Base-by-base conservation (phyloP, 2,113 vertebrate species). In the Tapirus terrestris region DNA sequence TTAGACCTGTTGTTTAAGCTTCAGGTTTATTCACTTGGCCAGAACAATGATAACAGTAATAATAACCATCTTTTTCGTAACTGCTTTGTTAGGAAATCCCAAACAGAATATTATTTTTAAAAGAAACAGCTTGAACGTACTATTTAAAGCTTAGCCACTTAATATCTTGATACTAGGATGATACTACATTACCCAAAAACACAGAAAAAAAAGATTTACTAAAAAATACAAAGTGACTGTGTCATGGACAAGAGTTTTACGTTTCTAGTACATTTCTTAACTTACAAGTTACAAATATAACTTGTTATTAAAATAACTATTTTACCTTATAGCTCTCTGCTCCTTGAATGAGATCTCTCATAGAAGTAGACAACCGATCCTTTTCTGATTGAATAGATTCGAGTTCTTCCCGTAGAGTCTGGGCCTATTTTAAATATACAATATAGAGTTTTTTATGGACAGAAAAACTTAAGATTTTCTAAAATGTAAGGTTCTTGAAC, bases 291-390 rank as follows among this genome's bases (percentile, higher is more conserved):
- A 65, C 20, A 31, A 73, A 79, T 25, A 2, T 29, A 91, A 61
- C 8, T 68, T 88, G 6, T 8, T 86, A 70, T 85, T 76, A 86
- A 82, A 85, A 48, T 36, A 60, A 48, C n/a, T 53, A 31, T 27
- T 98, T 80, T 99, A 99, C 99, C 99, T 99, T 99, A 98, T 99
- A 99, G 97, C 99, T 99, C 98, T 99, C 99, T 93, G 99, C 99
- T 76, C 99, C 99, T 36, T 99, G 99, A 97, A 99, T 99, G 87
- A 99, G 99, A 77, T 99, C 99, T 96, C 99, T 99, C 99, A 99
- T 98, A 10, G 99, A 99, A 96, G 98, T 96, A 91, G 98, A 99
- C 56, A 99, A 96, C 45, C 98, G 99, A 95, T 99, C 99, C 96
- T 98, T 99, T 96, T 99, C 99, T 68, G 98, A 98, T 86, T 95